A percentile compares a stretch with the other conserved stretches of the same genome.
phyloP scores from a whole-genome alignment of 2,113 vertebrate genomes.

The Coryphaenoides rupestris region DNA sequence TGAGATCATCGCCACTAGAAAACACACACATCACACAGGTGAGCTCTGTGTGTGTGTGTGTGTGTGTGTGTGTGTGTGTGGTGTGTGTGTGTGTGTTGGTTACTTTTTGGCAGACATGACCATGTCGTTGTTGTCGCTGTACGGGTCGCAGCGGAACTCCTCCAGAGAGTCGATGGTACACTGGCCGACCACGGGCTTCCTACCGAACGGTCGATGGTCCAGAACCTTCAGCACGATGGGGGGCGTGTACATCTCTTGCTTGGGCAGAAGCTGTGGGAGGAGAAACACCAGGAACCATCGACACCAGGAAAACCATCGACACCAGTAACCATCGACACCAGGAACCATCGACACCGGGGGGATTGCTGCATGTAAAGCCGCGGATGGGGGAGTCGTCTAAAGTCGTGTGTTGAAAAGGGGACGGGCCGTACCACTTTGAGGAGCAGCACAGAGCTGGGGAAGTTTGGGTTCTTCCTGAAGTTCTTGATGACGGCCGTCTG shows the following conservation, averaged over 20 bases:
- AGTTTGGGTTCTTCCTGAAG: conserved; percentile 95
- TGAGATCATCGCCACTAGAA: conserved; percentile 81
- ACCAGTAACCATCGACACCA: no score
- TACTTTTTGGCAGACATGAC: conserved; percentile 89
- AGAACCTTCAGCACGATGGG: conserved; percentile 94
- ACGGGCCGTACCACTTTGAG: conserved; percentile 86
- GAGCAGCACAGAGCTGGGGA: conserved; percentile 87
- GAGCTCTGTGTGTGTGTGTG: neutral
- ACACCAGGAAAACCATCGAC: neutral
- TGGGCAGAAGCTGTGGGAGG: conserved; percentile 81
- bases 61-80: no score
- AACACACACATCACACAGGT: conserved; percentile 1
- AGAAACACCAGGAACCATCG: neutral
- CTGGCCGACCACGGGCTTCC: conserved; percentile 91
- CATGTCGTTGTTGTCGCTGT: conserved; percentile 73
- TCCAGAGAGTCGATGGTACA: conserved; percentile 88
- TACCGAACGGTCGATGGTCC: conserved; percentile 91
- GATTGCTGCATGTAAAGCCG: no score
- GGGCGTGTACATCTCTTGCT: conserved; percentile 93
- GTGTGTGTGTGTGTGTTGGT: no score
- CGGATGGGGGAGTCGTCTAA: neutral
- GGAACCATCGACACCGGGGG: no score
- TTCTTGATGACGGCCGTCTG: conserved; percentile 91
- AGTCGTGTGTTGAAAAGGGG: neutral
- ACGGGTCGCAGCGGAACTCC: conserved; percentile 88